Base-by-base conservation (phyloP, 2,888 invertebrate genomes). In the Lasioglossum lativentre region DNA sequence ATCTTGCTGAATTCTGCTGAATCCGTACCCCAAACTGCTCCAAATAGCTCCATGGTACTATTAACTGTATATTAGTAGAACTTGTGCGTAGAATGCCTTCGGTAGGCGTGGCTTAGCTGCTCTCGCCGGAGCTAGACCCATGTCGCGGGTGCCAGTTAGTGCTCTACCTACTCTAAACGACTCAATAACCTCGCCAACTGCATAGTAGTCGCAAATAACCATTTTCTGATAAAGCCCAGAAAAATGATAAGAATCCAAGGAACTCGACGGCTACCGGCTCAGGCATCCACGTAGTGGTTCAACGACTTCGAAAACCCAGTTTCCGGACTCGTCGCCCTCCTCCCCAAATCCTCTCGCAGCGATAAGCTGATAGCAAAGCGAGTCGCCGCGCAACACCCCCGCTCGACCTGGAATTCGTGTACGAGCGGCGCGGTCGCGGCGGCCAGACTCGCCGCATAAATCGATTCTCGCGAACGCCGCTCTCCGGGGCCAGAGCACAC, bases 381-480 rank as follows among this genome's bases (percentile, higher is more conserved):
- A 63, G 30, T 23, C 38, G 68, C 30, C 30, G 34, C 52, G 52
- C 52, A 52, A 52, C 52, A 52, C 38, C 68, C 34, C 38, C 68
- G 68, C 40, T 23, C 68, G 68, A 70, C 34, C 68, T 38, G 38
- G 68, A 70, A 70, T 40, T 40, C 38, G 23, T 38, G 23, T 70
- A 12, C 40, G 40, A 40, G 34, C 66, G 23, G 52, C 30, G 30
- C 12, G 63, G 45, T 12, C 42, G 10, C 8, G 42, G 30, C 19
- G 66, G 66, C 27, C 30, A 34, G 66, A 19, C 68, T 23, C 23
- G 23, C 68, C 38, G 68, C 68, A 38, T 34, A 23, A 34, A 68
- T 68, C 68, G 68, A 68, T 40, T 40, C 40, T 56, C 52, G 14
- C 8, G 45, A 42, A 78, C 56, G 72, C 70, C 40, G 52, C 30